Conservation (phyloP, 2,888 invertebrate species). For the Deilephila porcellus region DNA sequence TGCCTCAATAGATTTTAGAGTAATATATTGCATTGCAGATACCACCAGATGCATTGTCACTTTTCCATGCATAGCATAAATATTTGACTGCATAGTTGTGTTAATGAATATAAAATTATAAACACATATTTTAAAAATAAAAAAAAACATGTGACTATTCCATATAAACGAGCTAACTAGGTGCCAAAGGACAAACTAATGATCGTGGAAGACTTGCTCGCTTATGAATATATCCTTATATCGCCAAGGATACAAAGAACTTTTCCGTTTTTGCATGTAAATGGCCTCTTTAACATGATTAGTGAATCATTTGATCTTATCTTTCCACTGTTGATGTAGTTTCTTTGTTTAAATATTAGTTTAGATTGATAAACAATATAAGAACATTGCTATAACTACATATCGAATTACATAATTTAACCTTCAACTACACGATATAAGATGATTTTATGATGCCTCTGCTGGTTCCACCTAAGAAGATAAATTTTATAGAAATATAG, state of each 20-base stretch:
- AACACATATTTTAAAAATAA: not conserved
- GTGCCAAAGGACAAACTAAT: conserved; percentile 22
- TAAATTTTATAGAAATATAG: no score
- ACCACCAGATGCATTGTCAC: no score
- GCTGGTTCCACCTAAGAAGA: no score
- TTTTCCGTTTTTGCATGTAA: conserved; percentile 17
- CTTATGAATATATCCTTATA: not conserved
- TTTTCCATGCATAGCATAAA: no score
- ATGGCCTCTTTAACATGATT: conserved; percentile 11
- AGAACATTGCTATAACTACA: no score
- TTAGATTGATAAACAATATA: no score
- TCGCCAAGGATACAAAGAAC: not conserved
- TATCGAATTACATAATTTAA: no score
- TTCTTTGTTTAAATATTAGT: not conserved
- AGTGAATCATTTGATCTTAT: not conserved
- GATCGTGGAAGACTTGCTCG: not conserved
- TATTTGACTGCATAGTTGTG: no score
- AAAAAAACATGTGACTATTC: conserved; percentile 3
- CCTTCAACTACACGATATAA: no score
- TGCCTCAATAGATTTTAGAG: no score
- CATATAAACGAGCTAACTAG: not conserved
- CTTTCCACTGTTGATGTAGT: not conserved
- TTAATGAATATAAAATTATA: not conserved
- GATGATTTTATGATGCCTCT: no score
- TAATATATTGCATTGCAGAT: not conserved